Conservation (phyloP, 2,888 invertebrate species). For the Atherix ibis region DNA sequence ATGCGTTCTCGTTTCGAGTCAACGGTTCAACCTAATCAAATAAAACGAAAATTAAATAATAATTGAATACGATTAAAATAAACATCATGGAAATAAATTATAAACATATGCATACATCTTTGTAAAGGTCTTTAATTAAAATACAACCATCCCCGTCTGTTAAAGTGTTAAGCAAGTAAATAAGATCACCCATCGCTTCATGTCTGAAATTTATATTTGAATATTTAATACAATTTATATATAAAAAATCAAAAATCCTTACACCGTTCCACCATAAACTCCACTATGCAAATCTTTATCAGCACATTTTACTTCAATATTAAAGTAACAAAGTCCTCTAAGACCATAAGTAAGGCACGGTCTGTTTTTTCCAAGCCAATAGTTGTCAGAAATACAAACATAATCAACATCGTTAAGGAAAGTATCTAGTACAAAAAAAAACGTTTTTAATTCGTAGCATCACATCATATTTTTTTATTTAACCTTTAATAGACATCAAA, state of each 20-base stretch:
- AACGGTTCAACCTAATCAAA: slow-evolving; percentile 44
- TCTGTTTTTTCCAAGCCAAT: slow-evolving; percentile 93
- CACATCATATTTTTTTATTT: no score
- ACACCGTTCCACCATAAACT: slow-evolving; percentile 87
- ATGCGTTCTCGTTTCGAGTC: slow-evolving; percentile 44
- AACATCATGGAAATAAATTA: slow-evolving; percentile 6
- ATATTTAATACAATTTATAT: no score
- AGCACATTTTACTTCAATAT: slow-evolving; percentile 75
- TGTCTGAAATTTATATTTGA: no score
- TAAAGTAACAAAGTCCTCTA: slow-evolving; percentile 84
- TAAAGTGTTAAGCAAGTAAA: slow-evolving; percentile 68
- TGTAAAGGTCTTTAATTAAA: slow-evolving; percentile 63
- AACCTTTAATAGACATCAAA: slow-evolving; percentile 46
- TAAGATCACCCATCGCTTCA: slow-evolving; percentile 83
- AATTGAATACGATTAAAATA: no score
- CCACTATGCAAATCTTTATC: slow-evolving; percentile 91
- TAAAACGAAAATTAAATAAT: no score
- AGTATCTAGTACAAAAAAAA: no score
- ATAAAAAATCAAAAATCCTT: slow-evolving; percentile 21
- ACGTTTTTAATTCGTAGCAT: no score
- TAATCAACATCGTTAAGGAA: slow-evolving; percentile 78
- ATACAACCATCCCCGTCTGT: slow-evolving; percentile 80
- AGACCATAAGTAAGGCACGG: slow-evolving; percentile 96
- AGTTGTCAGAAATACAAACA: slow-evolving; percentile 97
- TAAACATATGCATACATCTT: slow-evolving; percentile 68